Percentiles rank a stretch among this genome's conserved stretches.
phyloP scores from a whole-genome alignment of 2,113 vertebrate species.

The human (Homo sapiens) region GRCh38 chr22:30033001-30033500 shows the following conservation, averaged over 20 bases:
- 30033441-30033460: neutral
- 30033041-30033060: neutral
- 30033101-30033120: neutral
- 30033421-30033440: neutral
- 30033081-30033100: neutral
- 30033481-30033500: neutral
- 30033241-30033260: neutral
- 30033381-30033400: neutral
- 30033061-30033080: neutral
- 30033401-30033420: neutral
- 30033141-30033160: neutral
- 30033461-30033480: neutral
- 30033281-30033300: neutral
- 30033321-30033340: neutral
- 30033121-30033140: neutral
- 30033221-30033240: slow-evolving; percentile 82
- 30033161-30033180: neutral
- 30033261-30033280: neutral
- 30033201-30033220: slow-evolving; percentile 75
- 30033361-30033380: neutral
- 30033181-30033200: slow-evolving; percentile 75
- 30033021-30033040: neutral
- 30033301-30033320: neutral
- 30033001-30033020: neutral
- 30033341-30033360: neutral